Conservation (phyloP, 2,797 vertebrate genomes). For the Cossypha caffra region DNA sequence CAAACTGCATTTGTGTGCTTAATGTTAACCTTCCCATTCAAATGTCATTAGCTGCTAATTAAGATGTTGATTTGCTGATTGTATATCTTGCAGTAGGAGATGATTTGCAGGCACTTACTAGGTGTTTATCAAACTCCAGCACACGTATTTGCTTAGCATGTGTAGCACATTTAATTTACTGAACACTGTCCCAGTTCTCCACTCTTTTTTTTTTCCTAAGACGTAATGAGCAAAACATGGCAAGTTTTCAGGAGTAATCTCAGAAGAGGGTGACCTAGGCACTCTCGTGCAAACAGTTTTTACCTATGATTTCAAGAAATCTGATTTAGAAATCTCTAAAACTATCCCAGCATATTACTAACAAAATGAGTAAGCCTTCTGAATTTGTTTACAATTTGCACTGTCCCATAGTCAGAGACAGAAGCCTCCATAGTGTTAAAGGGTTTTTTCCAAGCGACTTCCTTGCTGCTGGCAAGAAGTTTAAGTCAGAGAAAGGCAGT, state of each 20-base stretch:
- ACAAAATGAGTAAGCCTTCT: neutral
- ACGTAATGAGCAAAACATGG: constrained; percentile 49
- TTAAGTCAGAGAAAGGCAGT: constrained; percentile 71
- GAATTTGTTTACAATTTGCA: constrained; percentile 18
- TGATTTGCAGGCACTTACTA: constrained; percentile 73
- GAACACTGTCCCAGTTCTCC: constrained; percentile 60
- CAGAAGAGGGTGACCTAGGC: neutral
- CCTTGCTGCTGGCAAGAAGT: constrained; percentile 17
- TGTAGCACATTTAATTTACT: constrained; percentile 66
- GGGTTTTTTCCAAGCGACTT: constrained; percentile 41
- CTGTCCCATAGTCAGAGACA: neutral
- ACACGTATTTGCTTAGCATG: constrained; percentile 65
- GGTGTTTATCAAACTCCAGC: constrained; percentile 73
- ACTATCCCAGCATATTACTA: neutral
- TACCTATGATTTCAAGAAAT: neutral
- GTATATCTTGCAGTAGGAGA: constrained; percentile 66
- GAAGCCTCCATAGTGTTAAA: neutral
- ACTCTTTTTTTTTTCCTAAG: constrained; percentile 32
- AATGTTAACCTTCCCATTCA: constrained; percentile 73
- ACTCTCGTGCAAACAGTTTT: neutral
- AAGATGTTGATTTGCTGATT: constrained; percentile 78
- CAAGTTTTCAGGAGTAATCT: constrained; percentile 59
- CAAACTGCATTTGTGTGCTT: constrained; percentile 45
- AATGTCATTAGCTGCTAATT: constrained; percentile 78
- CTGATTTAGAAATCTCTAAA: neutral